Percentiles rank a stretch among this genome's conserved stretches.
Evolutionary conservation across 2,888 invertebrate species (phyloP).

Genomic region (Lamellibrachia columna): DNA sequence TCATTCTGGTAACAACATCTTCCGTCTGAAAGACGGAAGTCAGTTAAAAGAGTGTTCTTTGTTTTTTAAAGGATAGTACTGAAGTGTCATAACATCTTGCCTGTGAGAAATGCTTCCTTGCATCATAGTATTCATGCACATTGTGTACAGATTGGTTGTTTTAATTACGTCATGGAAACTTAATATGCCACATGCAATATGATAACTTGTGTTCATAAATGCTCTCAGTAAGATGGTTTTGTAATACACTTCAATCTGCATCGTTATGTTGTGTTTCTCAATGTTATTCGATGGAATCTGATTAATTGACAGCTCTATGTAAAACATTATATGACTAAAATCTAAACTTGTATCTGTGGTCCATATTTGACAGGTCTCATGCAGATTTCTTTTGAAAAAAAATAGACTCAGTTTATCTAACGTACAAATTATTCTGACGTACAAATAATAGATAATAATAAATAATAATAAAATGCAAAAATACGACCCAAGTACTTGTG

Average conservation of each 20-base stretch:
- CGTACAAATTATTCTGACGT: no score
- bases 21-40: neutral
- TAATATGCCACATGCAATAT: neutral
- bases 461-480: no score
- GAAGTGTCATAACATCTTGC: neutral
- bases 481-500: no score
- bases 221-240: slow-evolving; percentile 6
- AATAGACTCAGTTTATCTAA: no score
- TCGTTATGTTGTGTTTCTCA: slow-evolving; percentile 3
- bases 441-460: no score
- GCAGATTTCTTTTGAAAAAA: no score
- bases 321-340: no score
- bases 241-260: slow-evolving; percentile 9
- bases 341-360: no score
- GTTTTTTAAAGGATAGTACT: neutral
- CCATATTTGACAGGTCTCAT: no score
- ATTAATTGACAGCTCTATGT: no score
- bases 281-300: neutral
- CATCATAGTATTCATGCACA: neutral
- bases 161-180: neutral
- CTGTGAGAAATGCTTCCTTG: neutral
- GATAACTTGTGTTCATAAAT: neutral
- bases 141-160: neutral
- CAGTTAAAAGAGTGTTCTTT: neutral
- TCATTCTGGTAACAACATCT: neutral